Evolutionary conservation across 2,113 vertebrate genomes (phyloP).

Genomic region (Megaceryle maxima): DNA sequence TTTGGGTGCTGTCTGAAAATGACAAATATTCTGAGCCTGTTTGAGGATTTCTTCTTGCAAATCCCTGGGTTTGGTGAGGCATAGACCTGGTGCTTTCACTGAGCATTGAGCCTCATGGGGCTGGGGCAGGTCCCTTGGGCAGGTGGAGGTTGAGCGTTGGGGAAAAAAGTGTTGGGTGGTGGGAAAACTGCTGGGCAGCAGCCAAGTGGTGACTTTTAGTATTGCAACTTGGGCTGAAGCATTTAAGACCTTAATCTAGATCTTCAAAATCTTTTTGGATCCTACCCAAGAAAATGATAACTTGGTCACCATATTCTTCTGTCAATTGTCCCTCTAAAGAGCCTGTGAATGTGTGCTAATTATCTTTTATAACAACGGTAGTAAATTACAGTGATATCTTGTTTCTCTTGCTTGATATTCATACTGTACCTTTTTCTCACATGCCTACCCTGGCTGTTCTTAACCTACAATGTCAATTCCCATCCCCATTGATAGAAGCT

Average conservation of each 20-base stretch:
- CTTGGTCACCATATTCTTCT: background rate
- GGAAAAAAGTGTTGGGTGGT: background rate
- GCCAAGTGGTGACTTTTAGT: too few relatives aligned
- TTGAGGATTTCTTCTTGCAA: background rate
- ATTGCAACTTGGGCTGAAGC: background rate
- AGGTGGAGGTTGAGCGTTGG: background rate
- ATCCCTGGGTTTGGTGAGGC: background rate
- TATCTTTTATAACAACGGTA: background rate
- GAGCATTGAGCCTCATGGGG: background rate
- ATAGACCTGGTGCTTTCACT: too few relatives aligned
- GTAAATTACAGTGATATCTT: background rate
- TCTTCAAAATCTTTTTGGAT: background rate
- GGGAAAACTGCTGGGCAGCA: accelerated
- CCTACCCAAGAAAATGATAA: background rate
- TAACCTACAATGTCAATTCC: accelerated
- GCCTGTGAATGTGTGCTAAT: background rate
- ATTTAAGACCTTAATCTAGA: background rate
- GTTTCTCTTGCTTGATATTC: background rate
- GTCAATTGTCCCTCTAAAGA: background rate
- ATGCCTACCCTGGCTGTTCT: background rate
- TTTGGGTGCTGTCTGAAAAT: background rate
- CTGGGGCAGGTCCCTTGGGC: background rate
- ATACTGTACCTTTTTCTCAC: accelerated
- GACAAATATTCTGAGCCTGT: accelerated
- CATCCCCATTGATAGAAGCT: accelerated